Base-by-base conservation (phyloP, 1,140 invertebrate genomes). In the Meloidogyne hapla region DNA sequence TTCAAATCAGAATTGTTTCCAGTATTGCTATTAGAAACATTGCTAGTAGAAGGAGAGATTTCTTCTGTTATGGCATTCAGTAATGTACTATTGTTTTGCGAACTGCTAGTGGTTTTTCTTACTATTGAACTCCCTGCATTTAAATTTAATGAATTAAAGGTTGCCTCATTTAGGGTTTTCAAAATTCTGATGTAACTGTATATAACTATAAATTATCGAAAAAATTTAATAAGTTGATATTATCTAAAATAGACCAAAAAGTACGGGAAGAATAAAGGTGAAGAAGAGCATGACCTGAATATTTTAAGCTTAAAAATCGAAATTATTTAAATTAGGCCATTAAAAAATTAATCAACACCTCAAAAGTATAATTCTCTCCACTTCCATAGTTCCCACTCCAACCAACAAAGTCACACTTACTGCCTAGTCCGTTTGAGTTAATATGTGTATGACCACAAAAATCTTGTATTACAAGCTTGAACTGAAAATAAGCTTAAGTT, bases 131-230 rank as follows among this genome's bases (percentile, higher is more conserved):
- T 74, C 18, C 68, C 65, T 18, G 81, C 82, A n/a, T 78, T 75
- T 18, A 76, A 69, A 15, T 82, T 72, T 5, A 25, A 62, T 12
- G 77, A 76, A 38, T 73, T 73, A 12, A 68, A 66, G 13, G 77
- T 74, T 64, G 84, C 80, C 23, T 77, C 81, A n/a, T 82, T 84
- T 23, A 85, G 64, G 0, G 85, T 86, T n/a, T 74, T 69, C 1
- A 87, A 76, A 69, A 86, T 86, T 23, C 77, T 65, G n/a, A 80
- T 64, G 65, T 86, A 86, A 65, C 84, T 85, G 56, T 73, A 82
- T 38, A 73, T 65, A 12, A 73, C 68, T 69, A 9, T 38, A 15
- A 1, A 15, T 18, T 18, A 18, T 15, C 5, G 2, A 18, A 23
- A 10, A 25, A 15, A 45, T 18, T n/a, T n/a, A 1, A 69, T 10